Base-by-base conservation (phyloP, 2,797 vertebrate genomes). In the Pitangus sulphuratus region DNA sequence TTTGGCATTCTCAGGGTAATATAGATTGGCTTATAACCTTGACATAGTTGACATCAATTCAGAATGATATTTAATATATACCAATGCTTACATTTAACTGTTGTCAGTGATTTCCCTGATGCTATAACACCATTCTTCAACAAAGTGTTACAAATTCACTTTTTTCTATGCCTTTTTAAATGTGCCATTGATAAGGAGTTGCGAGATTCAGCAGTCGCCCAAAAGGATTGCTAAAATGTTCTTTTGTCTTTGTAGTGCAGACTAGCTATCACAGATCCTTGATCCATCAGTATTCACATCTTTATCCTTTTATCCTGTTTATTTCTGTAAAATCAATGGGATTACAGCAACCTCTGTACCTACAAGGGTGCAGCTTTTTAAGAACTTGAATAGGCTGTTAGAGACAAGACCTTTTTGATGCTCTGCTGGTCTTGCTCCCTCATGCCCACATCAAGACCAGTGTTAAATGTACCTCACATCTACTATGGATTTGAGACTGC, bases 241-340 rank as follows among this genome's bases (percentile, higher is more conserved):
- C 15, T 57, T 87, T 78, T 54, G 44, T 76, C 57, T 83, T 85
- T 96, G 44, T 85, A 71, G 72, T 71, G 69, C 37, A 68, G 77
- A 88, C 91, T 75, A 90, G 48, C 40, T 93, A 48, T 84, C 53
- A 50, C 69, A 86, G 57, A 48, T 86, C 58, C 69, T 77, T 90
- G 72, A 88, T 88, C 80, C 58, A 39, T 47, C 26, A 50, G 33
- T 84, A 58, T 84, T 93, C 37, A 48, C 10, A 0, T 70, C 30
- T 86, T 16, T 90, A 71, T 91, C 47, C 37, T 88, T 94, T 91
- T 68, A 80, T 90, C 65, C 84, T 94, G 42, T 88, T 90, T 81
- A 75, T 76, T 94, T 70, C 61, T 88, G 37, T 84, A 61, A 81
- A 45, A 95, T 92, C 74, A 71, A 56, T 60, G 65, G 9, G 33